A percentile compares a stretch with the other conserved stretches of the same genome.
These are phyloP conservation scores for Myotis findleyi DNA, from an alignment of 2,797 vertebrate species.

Conservation along the genomic window DNA sequence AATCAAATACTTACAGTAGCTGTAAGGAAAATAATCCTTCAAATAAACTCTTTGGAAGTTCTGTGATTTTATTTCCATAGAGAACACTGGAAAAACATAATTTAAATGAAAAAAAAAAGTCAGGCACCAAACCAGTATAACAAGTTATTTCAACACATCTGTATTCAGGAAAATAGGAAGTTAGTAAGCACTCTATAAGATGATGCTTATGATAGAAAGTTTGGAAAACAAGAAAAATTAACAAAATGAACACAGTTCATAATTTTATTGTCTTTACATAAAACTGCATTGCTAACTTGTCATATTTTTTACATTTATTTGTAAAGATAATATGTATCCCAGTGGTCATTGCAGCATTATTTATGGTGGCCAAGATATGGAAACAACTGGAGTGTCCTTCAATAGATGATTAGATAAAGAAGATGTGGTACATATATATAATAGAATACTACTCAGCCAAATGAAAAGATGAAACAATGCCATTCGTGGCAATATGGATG, in stretches of 20 bases:
- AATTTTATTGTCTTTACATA: background rate
- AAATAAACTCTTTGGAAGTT: conserved; percentile 97
- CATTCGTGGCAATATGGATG: background rate
- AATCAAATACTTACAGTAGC: conserved; percentile 93
- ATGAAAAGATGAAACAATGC: background rate
- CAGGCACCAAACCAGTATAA: conserved; percentile 7
- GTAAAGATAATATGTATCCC: background rate
- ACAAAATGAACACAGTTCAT: background rate
- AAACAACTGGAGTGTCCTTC: background rate
- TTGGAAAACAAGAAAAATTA: background rate
- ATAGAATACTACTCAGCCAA: background rate
- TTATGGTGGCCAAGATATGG: background rate
- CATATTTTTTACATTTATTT: background rate
- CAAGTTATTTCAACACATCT: background rate
- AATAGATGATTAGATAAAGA: background rate
- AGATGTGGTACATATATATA: background rate
- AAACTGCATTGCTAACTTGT: background rate
- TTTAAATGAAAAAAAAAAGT: conserved; percentile 45
- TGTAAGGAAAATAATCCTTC: conserved; percentile 98
- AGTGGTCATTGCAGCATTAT: background rate
- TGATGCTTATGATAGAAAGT: background rate
- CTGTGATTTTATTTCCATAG: conserved; percentile 99
- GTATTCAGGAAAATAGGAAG: background rate
- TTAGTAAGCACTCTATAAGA: background rate
- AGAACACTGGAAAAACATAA: conserved; percentile 91